A percentile compares a stretch with the other conserved stretches of the same genome.
Evolutionary conservation across 2,113 vertebrate species (phyloP).

Genomic region (Solea solea): DNA sequence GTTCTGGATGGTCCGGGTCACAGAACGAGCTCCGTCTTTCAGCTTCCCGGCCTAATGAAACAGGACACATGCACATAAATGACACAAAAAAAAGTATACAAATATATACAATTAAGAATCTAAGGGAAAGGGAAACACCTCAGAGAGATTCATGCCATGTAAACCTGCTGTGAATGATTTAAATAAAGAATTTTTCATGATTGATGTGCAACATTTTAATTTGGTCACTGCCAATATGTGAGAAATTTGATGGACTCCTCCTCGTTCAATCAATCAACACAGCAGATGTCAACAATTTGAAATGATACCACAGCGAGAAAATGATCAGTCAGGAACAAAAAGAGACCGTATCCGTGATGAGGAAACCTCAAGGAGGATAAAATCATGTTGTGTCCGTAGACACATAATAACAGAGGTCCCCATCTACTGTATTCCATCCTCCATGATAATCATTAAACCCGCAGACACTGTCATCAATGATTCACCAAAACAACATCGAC

Average conservation of each 20-base stretch:
- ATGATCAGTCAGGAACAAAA: neutral
- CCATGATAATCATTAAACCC: constrained; percentile 26
- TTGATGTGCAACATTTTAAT: neutral
- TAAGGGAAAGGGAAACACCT: constrained; percentile 20
- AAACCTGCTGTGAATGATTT: neutral
- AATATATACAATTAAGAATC: neutral
- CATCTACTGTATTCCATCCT: neutral
- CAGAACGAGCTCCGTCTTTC: constrained; percentile 97
- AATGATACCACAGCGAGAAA: neutral
- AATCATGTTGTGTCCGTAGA: neutral
- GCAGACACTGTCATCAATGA: constrained; percentile 32
- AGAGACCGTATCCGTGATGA: neutral
- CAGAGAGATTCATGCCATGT: constrained; percentile 24
- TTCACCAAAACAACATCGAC: constrained; percentile 44
- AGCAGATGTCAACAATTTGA: neutral
- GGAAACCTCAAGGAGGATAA: constrained; percentile 11
- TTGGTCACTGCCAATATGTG: neutral
- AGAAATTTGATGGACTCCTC: constrained; percentile 18
- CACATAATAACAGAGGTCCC: neutral
- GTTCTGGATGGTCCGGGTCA: constrained; percentile 99
- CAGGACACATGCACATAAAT: neutral
- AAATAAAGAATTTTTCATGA: constrained; percentile 8
- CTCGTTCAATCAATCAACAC: constrained; percentile 8
- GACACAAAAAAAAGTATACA: neutral
- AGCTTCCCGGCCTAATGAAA: constrained; percentile 91